A percentile compares a stretch with the other conserved stretches of the same genome.
These are phyloP conservation scores for Diorhabda carinulata DNA, from an alignment of 1,140 invertebrate genomes.

Conservation along the genomic window DNA sequence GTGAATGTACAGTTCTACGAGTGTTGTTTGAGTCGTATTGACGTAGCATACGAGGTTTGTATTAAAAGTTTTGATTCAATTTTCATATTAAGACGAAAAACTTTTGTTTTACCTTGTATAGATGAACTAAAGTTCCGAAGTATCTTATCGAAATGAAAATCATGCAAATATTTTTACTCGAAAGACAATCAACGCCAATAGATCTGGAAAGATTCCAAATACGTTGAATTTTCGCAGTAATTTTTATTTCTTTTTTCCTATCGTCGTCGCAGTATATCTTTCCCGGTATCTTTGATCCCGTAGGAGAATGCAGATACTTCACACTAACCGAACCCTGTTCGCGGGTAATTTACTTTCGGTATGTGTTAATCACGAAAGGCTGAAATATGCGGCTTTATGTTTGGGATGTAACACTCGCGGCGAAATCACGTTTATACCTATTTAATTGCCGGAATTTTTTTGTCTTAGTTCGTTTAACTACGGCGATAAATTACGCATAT, in stretches of 20 bases:
- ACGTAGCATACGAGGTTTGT: too few relatives aligned
- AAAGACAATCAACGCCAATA: not conserved
- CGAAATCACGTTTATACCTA: constrained; percentile 1
- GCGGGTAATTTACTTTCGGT: constrained; percentile 34
- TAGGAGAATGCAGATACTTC: constrained; percentile 33
- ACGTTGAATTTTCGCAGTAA: not conserved
- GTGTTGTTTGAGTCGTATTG: too few relatives aligned
- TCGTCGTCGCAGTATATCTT: constrained; percentile 29
- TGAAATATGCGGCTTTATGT: constrained; percentile 27
- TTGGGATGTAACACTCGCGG: not conserved
- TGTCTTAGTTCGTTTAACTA: not conserved
- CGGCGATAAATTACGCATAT: not conserved
- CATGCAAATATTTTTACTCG: too few relatives aligned
- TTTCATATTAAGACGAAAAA: too few relatives aligned
- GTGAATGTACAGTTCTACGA: too few relatives aligned
- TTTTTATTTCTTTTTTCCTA: constrained; percentile 28
- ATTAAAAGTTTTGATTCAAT: too few relatives aligned
- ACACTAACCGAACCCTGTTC: constrained; percentile 30
- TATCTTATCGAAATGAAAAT: too few relatives aligned
- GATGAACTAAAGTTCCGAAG: too few relatives aligned
- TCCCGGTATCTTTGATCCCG: constrained; percentile 29
- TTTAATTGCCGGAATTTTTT: not conserved
- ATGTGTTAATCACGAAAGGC: constrained; percentile 33
- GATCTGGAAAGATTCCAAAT: constrained; percentile 28
- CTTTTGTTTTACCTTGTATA: too few relatives aligned